These are phyloP conservation scores for Stenichneumon culpator DNA, from an alignment of 2,888 invertebrate species.

Conservation along the genomic window DNA sequence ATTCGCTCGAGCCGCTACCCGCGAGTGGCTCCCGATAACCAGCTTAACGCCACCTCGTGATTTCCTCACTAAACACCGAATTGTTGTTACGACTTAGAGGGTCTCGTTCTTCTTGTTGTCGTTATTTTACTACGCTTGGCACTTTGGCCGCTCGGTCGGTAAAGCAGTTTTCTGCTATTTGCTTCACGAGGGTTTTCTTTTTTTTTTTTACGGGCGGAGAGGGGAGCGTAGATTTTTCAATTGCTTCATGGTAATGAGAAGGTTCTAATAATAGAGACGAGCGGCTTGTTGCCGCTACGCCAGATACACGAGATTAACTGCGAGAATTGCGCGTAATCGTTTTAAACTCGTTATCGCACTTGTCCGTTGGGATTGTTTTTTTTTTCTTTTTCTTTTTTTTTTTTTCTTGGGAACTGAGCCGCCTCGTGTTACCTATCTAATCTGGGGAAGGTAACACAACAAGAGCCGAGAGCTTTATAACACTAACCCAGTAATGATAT, in stretches of 20 bases:
- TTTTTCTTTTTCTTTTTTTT: not conserved
- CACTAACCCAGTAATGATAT: slow-evolving; percentile 51
- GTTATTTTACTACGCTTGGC: slow-evolving; percentile 2
- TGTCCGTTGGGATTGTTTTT: slow-evolving; percentile 43
- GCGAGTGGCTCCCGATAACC: not conserved
- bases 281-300: slow-evolving; percentile 46
- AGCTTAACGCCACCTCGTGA: slow-evolving; percentile 61
- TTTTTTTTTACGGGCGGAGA: no score
- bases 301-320: slow-evolving; percentile 35
- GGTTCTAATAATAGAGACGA: slow-evolving; percentile 54
- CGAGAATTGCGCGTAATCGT: slow-evolving; percentile 58
- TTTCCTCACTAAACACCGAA: slow-evolving; percentile 25
- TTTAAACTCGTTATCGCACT: slow-evolving; percentile 59
- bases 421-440: slow-evolving; percentile 60
- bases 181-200: not conserved
- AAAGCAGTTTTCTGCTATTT: slow-evolving; percentile 3
- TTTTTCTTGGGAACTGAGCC: not conserved
- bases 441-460: slow-evolving; percentile 46
- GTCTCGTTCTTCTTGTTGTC: slow-evolving; percentile 28
- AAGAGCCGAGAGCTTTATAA: slow-evolving; percentile 26
- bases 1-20: not conserved
- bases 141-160: slow-evolving; percentile 2
- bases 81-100: not conserved
- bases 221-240: not conserved
- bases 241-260: slow-evolving; percentile 6